Percentiles rank a stretch among this genome's conserved stretches.
These are phyloP conservation scores for Maniola hyperantus DNA, from an alignment of 2,888 invertebrate species.

Conservation along the genomic window DNA sequence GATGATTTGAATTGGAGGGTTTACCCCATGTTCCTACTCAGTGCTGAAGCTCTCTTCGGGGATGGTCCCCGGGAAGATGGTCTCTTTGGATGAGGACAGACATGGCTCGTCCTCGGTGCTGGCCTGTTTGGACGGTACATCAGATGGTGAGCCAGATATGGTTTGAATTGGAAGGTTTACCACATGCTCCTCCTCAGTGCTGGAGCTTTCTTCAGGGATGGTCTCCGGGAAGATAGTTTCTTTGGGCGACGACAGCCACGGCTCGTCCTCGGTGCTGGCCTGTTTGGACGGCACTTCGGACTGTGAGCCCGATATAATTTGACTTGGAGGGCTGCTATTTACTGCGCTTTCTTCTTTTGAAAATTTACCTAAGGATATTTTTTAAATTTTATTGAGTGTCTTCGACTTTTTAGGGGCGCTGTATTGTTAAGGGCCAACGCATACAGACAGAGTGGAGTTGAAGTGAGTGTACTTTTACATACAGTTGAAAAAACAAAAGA, in stretches of 20 bases:
- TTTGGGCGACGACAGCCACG: constrained; percentile 93
- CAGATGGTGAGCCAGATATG: constrained; percentile 65
- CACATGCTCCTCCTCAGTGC: constrained; percentile 95
- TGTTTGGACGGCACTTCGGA: constrained; percentile 80
- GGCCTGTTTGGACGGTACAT: constrained; percentile 76
- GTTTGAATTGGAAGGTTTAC: constrained; percentile 58
- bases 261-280: constrained; percentile 85
- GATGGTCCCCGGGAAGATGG: constrained; percentile 94
- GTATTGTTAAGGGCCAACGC: neutral
- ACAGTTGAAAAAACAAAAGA: too few species aligned
- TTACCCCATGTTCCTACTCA: constrained; percentile 94
- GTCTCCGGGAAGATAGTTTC: constrained; percentile 95
- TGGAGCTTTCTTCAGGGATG: constrained; percentile 96
- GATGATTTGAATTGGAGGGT: neutral
- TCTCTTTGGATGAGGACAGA: constrained; percentile 94
- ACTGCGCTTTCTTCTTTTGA: constrained; percentile 71
- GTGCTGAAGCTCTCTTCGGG: constrained; percentile 96
- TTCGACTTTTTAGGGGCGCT: neutral
- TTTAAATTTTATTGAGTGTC: neutral
- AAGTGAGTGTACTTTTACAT: too few species aligned
- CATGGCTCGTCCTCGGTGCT: constrained; percentile 87
- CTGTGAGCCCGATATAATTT: constrained; percentile 78
- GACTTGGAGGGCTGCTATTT: constrained; percentile 85
- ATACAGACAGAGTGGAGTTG: too few species aligned
- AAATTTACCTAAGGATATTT: constrained; percentile 59